Evolutionary conservation across 2,797 vertebrate species (phyloP).

Genomic region (Kryptolebias ocellatus): DNA sequence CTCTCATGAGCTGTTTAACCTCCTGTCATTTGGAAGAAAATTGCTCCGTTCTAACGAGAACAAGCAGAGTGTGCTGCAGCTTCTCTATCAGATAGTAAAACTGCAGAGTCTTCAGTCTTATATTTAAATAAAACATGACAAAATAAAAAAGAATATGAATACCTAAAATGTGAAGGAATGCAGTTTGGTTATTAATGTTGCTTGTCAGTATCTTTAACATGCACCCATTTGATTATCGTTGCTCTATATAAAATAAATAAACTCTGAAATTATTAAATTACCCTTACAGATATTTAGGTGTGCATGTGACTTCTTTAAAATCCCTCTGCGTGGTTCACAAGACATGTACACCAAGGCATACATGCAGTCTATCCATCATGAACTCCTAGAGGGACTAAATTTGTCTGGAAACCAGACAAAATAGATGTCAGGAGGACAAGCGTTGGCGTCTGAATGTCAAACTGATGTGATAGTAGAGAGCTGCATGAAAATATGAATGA

Average conservation of each 20-base stretch:
- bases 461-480: not conserved
- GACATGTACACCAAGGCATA: too few relatives aligned
- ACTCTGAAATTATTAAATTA: not conserved
- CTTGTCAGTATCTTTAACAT: too few relatives aligned
- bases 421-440: not conserved
- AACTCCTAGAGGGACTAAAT: not conserved
- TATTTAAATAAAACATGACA: too few relatives aligned
- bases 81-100: too few relatives aligned
- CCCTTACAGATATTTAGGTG: not conserved
- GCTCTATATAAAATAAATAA: not conserved
- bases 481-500: not conserved
- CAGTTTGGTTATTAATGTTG: too few relatives aligned
- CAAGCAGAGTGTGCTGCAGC: too few relatives aligned
- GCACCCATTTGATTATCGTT: not conserved
- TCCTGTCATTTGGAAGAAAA: too few relatives aligned
- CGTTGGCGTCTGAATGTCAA: constrained; percentile 1
- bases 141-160: too few relatives aligned
- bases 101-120: too few relatives aligned
- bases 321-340: not conserved
- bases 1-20: too few relatives aligned
- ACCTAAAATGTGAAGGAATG: too few relatives aligned
- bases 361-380: not conserved
- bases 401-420: not conserved
- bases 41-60: too few relatives aligned
- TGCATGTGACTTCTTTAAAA: not conserved